Conservation (phyloP, 2,888 invertebrate genomes). For the Aleiodes alternator region DNA sequence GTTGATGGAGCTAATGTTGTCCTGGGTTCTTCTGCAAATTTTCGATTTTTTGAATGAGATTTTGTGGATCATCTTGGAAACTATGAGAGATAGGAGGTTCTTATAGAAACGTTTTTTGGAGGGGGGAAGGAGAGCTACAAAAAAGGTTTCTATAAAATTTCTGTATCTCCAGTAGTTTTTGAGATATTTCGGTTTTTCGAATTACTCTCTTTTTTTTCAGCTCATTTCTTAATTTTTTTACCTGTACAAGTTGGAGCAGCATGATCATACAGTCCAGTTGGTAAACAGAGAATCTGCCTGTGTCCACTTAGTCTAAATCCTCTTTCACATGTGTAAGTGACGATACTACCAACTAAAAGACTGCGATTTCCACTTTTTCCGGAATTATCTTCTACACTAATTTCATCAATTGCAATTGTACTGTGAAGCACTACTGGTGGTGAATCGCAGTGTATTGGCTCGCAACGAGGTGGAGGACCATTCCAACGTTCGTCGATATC, state of each 20-base stretch:
- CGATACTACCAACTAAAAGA: slow-evolving; percentile 81
- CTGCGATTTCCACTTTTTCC: slow-evolving; percentile 65
- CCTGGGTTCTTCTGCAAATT: slow-evolving; percentile 76
- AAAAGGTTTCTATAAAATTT: too few species aligned
- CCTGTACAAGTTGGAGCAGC: slow-evolving; percentile 85
- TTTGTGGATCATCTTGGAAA: background rate
- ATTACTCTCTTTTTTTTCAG: too few species aligned
- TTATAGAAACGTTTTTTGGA: too few species aligned
- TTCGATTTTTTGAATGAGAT: background rate
- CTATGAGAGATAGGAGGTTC: background rate
- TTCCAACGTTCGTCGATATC: slow-evolving; percentile 96
- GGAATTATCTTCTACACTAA: slow-evolving; percentile 59
- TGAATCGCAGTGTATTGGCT: slow-evolving; percentile 75
- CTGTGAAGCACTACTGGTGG: slow-evolving; percentile 66
- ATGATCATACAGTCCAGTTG: slow-evolving; percentile 88
- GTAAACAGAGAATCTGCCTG: slow-evolving; percentile 82
- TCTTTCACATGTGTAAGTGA: slow-evolving; percentile 85
- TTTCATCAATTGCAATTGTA: slow-evolving; percentile 66
- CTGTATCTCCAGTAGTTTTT: too few species aligned
- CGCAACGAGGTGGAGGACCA: slow-evolving; percentile 93
- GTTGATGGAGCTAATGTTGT: slow-evolving; percentile 69
- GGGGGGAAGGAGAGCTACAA: too few species aligned
- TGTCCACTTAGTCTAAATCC: slow-evolving; percentile 84
- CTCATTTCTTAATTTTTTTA: slow-evolving; percentile 66
- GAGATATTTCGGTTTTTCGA: too few species aligned